These are phyloP conservation scores for Lutjanus erythropterus DNA, from an alignment of 2,113 vertebrate species.

Conservation along the genomic window DNA sequence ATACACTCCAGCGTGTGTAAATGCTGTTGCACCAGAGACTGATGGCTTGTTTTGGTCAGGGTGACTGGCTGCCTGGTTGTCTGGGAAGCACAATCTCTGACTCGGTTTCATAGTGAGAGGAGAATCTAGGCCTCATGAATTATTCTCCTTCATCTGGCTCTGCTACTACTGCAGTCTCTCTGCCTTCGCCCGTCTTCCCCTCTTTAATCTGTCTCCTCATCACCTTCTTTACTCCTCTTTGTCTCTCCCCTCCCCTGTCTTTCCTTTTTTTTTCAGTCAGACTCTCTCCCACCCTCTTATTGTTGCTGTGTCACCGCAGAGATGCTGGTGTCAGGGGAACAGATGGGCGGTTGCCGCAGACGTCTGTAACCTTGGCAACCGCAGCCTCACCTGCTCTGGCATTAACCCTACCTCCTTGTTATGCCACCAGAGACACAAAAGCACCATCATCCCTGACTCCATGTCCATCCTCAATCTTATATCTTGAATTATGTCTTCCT, in stretches of 20 bases:
- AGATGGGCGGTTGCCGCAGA: conserved; percentile 63
- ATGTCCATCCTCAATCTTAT: not conserved
- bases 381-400: conserved; percentile 65
- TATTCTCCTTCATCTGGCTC: conserved; percentile 76
- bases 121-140: conserved; percentile 78
- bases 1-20: conserved; percentile 23
- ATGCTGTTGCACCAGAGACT: conserved; percentile 36
- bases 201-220: conserved; percentile 54
- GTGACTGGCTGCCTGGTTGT: conserved; percentile 59
- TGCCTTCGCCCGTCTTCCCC: conserved; percentile 20
- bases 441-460: not conserved
- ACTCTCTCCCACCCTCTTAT: conserved; percentile 34
- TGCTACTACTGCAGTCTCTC: conserved; percentile 58
- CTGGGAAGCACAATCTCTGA: conserved; percentile 55
- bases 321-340: conserved; percentile 56
- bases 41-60: conserved; percentile 60
- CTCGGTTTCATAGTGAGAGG: conserved; percentile 63
- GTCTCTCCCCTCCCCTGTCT: conserved; percentile 29
- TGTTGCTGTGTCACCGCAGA: conserved; percentile 72
- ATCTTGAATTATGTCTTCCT: not conserved
- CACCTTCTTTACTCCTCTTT: conserved; percentile 42
- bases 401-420: conserved; percentile 15
- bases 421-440: conserved; percentile 22
- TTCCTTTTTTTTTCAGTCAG: conserved; percentile 22
- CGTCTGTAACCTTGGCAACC: conserved; percentile 77